Conservation (phyloP, 2,113 vertebrate genomes). For the Toxotes jaculatrix region DNA sequence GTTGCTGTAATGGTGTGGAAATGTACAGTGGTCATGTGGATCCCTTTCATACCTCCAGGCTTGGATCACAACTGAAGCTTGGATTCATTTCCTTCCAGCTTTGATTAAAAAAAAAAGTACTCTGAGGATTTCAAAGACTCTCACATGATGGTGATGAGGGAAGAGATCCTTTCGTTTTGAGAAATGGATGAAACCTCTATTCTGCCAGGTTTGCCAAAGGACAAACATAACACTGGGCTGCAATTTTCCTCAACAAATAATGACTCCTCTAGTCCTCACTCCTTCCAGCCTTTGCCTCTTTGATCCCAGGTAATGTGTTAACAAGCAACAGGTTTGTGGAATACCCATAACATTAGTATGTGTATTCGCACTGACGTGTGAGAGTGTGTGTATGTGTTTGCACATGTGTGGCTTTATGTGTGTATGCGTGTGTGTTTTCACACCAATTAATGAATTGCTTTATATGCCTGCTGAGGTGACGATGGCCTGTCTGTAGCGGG, state of each 20-base stretch:
- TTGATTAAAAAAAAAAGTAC: slow-evolving; percentile 68
- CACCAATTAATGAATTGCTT: slow-evolving; percentile 84
- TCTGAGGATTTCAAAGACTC: slow-evolving; percentile 72
- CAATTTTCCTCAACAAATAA: slow-evolving; percentile 76
- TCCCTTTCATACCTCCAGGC: slow-evolving; percentile 74
- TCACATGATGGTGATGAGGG: slow-evolving; percentile 71
- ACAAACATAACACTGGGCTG: slow-evolving; percentile 72
- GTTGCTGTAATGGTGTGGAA: slow-evolving; percentile 79
- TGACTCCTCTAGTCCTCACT: slow-evolving; percentile 57
- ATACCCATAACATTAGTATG: slow-evolving; percentile 71
- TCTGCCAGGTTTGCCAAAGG: slow-evolving; percentile 65
- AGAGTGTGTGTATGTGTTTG: slow-evolving; percentile 60
- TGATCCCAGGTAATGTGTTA: slow-evolving; percentile 83
- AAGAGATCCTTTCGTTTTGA: slow-evolving; percentile 58
- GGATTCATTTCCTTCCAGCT: slow-evolving; percentile 73
- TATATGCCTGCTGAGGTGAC: slow-evolving; percentile 79
- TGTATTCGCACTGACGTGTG: slow-evolving; percentile 62
- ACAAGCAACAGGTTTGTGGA: slow-evolving; percentile 74
- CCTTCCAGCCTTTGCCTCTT: slow-evolving; percentile 61
- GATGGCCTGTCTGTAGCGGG: slow-evolving; percentile 74
- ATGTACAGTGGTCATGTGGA: slow-evolving; percentile 80
- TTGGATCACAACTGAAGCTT: slow-evolving; percentile 70
- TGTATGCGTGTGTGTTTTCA: slow-evolving; percentile 77
- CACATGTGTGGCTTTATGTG: slow-evolving; percentile 32
- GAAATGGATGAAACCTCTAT: slow-evolving; percentile 54